Percentiles rank a stretch among this genome's conserved stretches.
Evolutionary conservation across 1,140 invertebrate genomes (phyloP).

Genomic region (Archivesica marissinica): DNA sequence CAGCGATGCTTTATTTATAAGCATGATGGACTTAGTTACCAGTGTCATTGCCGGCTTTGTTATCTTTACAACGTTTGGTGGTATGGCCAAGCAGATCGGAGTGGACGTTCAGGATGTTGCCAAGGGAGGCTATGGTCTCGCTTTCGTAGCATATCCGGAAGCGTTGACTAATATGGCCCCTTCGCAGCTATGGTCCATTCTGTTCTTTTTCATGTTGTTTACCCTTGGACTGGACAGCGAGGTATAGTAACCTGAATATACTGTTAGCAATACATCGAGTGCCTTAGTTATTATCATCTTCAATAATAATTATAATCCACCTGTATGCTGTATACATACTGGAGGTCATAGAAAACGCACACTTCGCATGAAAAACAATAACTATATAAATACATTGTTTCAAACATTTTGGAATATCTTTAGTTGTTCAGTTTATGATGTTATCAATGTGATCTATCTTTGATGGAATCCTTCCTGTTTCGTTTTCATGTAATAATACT

Average conservation of each 20-base stretch:
- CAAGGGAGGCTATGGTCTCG: conserved; percentile 88
- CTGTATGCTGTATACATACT: no score
- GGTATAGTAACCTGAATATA: conserved; percentile 84
- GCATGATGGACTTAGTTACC: conserved; percentile 95
- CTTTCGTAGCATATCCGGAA: conserved; percentile 94
- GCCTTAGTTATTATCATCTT: neutral
- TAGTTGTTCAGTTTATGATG: no score
- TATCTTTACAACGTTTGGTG: conserved; percentile 97
- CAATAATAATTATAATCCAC: neutral
- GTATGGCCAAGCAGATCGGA: conserved; percentile 72
- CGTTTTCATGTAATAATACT: no score
- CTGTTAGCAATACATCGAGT: no score
- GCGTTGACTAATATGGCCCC: conserved; percentile 91
- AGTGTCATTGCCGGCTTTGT: conserved; percentile 99
- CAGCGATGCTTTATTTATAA: conserved; percentile 95
- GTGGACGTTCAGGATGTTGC: conserved; percentile 73
- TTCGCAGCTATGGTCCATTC: conserved; percentile 91
- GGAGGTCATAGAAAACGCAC: no score
- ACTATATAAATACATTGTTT: no score
- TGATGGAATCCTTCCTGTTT: no score
- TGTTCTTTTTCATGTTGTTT: conserved; percentile 97
- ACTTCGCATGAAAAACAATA: no score
- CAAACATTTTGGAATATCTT: no score
- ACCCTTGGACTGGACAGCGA: conserved; percentile 94
- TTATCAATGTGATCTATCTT: no score